phyloP scores from a whole-genome alignment of 2,113 vertebrate species.

The Megaceryle maxima region DNA sequence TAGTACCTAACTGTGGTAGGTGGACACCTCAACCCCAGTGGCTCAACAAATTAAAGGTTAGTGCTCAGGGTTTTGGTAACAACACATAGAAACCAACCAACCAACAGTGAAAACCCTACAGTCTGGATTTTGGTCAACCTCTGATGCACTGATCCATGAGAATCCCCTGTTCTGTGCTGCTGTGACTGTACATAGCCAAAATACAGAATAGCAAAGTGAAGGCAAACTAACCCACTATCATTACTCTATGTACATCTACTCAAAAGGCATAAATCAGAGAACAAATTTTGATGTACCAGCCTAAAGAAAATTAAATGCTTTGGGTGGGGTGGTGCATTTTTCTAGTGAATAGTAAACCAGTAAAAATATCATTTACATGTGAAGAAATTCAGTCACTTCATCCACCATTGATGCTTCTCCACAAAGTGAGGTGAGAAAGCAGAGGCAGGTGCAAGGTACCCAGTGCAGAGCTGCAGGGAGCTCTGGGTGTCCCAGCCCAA shows the following conservation, averaged over 20 bases:
- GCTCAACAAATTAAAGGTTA: not conserved
- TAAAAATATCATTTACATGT: not conserved
- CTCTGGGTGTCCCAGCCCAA: not conserved
- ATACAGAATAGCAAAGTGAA: not conserved
- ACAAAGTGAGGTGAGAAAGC: not conserved
- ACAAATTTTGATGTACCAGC: not conserved
- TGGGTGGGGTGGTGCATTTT: not conserved
- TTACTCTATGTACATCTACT: not conserved
- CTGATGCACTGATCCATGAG: not conserved
- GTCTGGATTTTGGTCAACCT: not conserved
- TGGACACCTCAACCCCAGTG: not conserved
- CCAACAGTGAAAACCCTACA: not conserved
- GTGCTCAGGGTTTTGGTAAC: not conserved
- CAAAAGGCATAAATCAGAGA: not conserved
- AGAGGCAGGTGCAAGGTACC: not conserved
- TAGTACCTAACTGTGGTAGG: not conserved
- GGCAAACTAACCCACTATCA: not conserved
- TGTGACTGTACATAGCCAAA: not conserved
- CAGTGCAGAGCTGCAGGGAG: not conserved
- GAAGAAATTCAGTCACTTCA: not conserved
- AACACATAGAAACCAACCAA: not conserved
- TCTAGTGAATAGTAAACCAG: not conserved
- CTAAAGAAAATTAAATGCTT: not conserved
- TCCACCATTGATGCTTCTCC: fast-evolving
- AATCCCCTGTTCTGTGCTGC: not conserved